Evolutionary conservation across 2,888 invertebrate species (phyloP), one percentile per base, ranked within the genome.

Genomic region (Apodemia zela): DNA sequence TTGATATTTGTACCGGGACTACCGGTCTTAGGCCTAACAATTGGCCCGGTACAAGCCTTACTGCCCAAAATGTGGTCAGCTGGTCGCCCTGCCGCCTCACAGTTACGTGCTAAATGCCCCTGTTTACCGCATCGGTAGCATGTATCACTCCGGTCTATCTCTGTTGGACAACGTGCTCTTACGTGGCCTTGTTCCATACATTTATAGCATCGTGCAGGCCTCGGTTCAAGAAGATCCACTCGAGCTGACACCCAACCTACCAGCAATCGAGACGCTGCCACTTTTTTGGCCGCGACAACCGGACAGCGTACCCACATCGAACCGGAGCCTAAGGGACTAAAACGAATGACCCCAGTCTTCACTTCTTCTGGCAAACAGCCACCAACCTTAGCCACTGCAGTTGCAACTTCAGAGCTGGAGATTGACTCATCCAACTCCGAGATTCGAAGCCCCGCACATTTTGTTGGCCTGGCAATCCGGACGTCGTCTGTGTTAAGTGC

Each of bases 61-160:
- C 63, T 58, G 0, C 66, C 66, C 17, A 61, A 0, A 6, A 13
- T 18, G 21, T 67, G 67, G 11, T 63, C 29, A 0, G 63, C 42
- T 5, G 33, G n/a, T n/a, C 42, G 61, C 17, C 59, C 61, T 3
- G 66, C 65, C 21, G 63, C 58, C 0, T 59, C 18, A 21, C 67
- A 67, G 2, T 3, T 10, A 0, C 17, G 25, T 3, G 64, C 61
- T 35, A 59, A 45, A 8, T 67, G 65, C 1, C 65, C 65, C 3
- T 78, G 71, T 59, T 45, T 61, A 74, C 8, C 61, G 67, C 63
- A 68, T 8, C 67, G 64, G 60, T 61, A 66, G 51, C 65, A 68
- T 1, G 25, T 18, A 1, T 21, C 13, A 25, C 65, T 63, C 15
- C 67, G 63, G 21, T 66, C 67, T 0, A 21, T 49, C 7, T 61